Evolutionary conservation across 2,888 invertebrate species (phyloP).

Genomic region (Meiosimyza platycephala): DNA sequence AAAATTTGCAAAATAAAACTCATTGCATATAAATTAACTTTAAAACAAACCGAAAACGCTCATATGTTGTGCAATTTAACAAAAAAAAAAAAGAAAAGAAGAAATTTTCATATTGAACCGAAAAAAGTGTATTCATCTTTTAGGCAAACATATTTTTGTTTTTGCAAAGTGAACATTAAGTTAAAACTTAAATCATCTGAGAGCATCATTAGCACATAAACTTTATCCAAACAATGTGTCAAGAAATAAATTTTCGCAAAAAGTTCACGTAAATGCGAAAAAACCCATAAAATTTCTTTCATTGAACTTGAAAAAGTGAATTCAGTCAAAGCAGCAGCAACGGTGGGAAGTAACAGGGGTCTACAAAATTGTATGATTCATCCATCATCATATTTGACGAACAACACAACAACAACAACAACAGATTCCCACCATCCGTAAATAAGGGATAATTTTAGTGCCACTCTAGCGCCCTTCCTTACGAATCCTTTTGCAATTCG

Average conservation of each 20-base stretch:
- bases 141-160: background rate
- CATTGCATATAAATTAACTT: background rate
- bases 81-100: background rate
- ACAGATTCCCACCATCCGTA: background rate
- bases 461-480: background rate
- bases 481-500: background rate
- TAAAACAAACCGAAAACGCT: background rate
- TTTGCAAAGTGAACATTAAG: slow-evolving; percentile 1
- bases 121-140: slow-evolving; percentile 30
- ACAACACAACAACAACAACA: too few relatives aligned
- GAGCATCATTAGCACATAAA: too few relatives aligned
- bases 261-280: background rate
- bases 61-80: slow-evolving; percentile 3
- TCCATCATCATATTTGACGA: slow-evolving; percentile 24
- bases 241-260: slow-evolving; percentile 11
- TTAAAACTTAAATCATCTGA: too few relatives aligned
- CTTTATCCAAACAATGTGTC: background rate
- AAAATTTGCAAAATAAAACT: background rate
- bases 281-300: slow-evolving; percentile 30
- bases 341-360: slow-evolving; percentile 25
- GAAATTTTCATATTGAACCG: background rate
- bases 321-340: background rate
- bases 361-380: slow-evolving; percentile 41
- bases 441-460: background rate
- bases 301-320: slow-evolving; percentile 39